These are phyloP conservation scores for Furcula furcula DNA, from an alignment of 2,888 invertebrate genomes.

Conservation along the genomic window DNA sequence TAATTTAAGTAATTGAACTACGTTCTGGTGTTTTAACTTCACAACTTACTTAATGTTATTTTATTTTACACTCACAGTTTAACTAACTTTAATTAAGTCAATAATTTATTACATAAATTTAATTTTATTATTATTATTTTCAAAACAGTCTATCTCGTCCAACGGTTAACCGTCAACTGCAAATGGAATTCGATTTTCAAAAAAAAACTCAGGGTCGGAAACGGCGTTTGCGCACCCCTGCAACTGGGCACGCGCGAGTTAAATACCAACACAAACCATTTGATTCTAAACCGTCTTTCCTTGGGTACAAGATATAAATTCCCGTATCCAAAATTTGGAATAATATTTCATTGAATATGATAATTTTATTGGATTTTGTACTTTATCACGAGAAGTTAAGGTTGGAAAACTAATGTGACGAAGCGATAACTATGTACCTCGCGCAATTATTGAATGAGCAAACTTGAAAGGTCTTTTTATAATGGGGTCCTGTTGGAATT, in stretches of 20 bases:
- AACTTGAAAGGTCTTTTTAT: conserved; percentile 24
- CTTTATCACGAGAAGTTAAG: accelerated
- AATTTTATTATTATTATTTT: neutral
- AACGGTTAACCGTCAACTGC: conserved; percentile 68
- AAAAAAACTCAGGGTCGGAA: conserved; percentile 59
- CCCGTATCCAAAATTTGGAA: neutral
- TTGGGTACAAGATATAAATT: neutral
- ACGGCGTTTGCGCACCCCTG: conserved; percentile 73
- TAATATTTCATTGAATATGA: conserved; percentile 2
- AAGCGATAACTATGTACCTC: conserved; percentile 21
- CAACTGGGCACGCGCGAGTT: conserved; percentile 61
- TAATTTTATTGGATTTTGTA: conserved; percentile 6
- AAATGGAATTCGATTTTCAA: conserved; percentile 50
- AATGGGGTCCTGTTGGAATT: conserved; percentile 18
- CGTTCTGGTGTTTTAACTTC: no score
- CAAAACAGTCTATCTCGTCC: conserved; percentile 36
- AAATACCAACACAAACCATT: conserved; percentile 15
- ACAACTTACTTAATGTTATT: no score
- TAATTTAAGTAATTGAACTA: no score
- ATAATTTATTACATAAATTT: conserved; percentile 1
- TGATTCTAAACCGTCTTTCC: neutral
- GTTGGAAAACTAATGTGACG: conserved; percentile 18
- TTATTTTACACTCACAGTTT: no score
- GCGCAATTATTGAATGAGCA: conserved; percentile 59
- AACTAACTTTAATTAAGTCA: no score